These are phyloP conservation scores for Coleophora deauratella DNA, from an alignment of 2,888 invertebrate genomes.

Conservation along the genomic window DNA sequence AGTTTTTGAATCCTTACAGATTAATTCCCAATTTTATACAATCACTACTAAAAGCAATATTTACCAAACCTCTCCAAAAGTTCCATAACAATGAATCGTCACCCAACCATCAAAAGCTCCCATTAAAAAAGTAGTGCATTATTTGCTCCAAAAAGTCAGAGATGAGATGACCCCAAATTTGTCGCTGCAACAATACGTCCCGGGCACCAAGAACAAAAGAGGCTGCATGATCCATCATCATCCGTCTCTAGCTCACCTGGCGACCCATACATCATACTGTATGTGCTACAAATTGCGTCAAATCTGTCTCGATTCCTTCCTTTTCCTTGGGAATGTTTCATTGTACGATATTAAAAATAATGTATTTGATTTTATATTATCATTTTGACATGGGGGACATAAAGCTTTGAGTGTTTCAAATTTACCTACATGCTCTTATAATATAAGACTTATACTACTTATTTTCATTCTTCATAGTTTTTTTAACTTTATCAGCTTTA, in stretches of 20 bases:
- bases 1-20: too few relatives aligned
- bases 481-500: too few relatives aligned
- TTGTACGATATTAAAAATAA: slow-evolving; percentile 1
- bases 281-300: slow-evolving; percentile 38
- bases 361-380: too few relatives aligned
- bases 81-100: too few relatives aligned
- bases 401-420: too few relatives aligned
- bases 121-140: too few relatives aligned
- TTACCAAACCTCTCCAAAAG: too few relatives aligned
- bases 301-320: slow-evolving; percentile 19
- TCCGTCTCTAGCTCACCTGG: slow-evolving; percentile 65
- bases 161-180: slow-evolving; percentile 60
- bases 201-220: slow-evolving; percentile 48
- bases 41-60: neutral
- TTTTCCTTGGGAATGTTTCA: slow-evolving; percentile 21
- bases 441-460: too few relatives aligned
- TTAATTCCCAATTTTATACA: neutral
- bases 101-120: too few relatives aligned
- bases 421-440: too few relatives aligned
- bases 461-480: too few relatives aligned
- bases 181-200: slow-evolving; percentile 51
- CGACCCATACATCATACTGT: slow-evolving; percentile 51
- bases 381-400: too few relatives aligned
- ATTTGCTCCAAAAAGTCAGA: slow-evolving; percentile 26
- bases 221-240: slow-evolving; percentile 63